Conservation (phyloP, 1,140 invertebrate species). For the Cydia fagiglandana region DNA sequence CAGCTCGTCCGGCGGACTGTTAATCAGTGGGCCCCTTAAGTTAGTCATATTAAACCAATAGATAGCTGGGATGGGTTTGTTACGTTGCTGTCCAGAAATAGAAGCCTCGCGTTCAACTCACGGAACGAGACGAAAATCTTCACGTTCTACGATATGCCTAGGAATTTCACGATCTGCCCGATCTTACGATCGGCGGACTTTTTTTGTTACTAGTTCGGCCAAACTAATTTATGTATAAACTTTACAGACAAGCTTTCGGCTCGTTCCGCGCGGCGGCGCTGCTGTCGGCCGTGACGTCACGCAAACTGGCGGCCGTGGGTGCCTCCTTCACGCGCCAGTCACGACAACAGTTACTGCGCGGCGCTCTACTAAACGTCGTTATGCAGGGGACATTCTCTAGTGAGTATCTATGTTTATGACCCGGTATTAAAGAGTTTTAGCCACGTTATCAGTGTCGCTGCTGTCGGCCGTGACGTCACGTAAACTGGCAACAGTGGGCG, state of each 20-base stretch:
- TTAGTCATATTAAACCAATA: too few species aligned
- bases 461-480: constrained; percentile 53
- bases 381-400: constrained; percentile 70
- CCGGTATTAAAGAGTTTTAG: too few species aligned
- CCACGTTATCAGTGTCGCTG: constrained; percentile 59
- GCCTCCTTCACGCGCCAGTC: constrained; percentile 68
- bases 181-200: too few species aligned
- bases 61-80: too few species aligned
- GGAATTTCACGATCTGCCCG: too few species aligned
- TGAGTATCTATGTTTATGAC: constrained; percentile 45
- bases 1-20: too few species aligned
- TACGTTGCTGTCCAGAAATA: too few species aligned
- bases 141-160: too few species aligned
- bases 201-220: too few species aligned
- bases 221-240: background rate
- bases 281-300: constrained; percentile 50
- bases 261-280: constrained; percentile 65
- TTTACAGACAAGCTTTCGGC: constrained; percentile 59
- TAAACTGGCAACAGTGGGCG: constrained; percentile 62
- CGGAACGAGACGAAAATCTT: too few species aligned
- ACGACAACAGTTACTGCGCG: constrained; percentile 59
- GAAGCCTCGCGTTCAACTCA: too few species aligned
- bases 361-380: constrained; percentile 59
- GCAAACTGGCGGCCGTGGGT: constrained; percentile 63
- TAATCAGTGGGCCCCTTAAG: too few species aligned